phyloP scores from a whole-genome alignment of 2,888 invertebrate genomes.

The Tinea trinotella region DNA sequence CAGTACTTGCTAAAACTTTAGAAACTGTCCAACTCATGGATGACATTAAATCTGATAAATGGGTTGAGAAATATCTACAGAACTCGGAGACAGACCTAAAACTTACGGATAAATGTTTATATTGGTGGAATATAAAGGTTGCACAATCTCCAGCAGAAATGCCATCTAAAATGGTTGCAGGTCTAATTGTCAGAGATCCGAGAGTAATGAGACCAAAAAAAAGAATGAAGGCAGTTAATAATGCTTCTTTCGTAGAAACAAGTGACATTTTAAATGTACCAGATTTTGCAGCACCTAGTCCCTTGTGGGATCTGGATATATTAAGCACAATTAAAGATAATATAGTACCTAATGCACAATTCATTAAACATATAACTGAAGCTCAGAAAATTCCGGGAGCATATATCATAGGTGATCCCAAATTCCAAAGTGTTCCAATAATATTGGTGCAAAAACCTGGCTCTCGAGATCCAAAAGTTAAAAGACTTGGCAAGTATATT shows the following conservation, averaged over 20 bases:
- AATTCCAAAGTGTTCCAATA: slow-evolving; percentile 77
- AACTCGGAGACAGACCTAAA: slow-evolving; percentile 29
- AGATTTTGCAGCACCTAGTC: slow-evolving; percentile 52
- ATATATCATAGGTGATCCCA: slow-evolving; percentile 67
- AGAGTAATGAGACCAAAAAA: slow-evolving; percentile 78
- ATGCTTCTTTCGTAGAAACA: too few relatives aligned
- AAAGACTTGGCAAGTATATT: slow-evolving; percentile 63
- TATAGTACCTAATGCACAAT: slow-evolving; percentile 75
- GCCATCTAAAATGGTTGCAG: slow-evolving; percentile 77
- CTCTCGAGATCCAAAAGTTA: slow-evolving; percentile 58
- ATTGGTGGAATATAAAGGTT: slow-evolving; percentile 69
- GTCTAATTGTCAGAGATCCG: slow-evolving; percentile 87
- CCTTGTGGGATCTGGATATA: slow-evolving; percentile 79
- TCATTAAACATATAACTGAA: slow-evolving; percentile 77
- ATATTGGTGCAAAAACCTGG: slow-evolving; percentile 84
- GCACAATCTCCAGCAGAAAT: slow-evolving; percentile 74
- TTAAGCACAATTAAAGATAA: slow-evolving; percentile 72
- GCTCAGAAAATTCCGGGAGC: slow-evolving; percentile 81
- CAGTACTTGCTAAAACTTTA: slow-evolving; percentile 76
- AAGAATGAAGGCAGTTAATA: slow-evolving; percentile 73
- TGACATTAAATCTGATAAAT: slow-evolving; percentile 36
- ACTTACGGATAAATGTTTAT: slow-evolving; percentile 58
- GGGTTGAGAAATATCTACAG: slow-evolving; percentile 31
- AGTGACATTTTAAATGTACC: too few relatives aligned
- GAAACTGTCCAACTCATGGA: slow-evolving; percentile 46